Evolutionary conservation across 2,888 invertebrate genomes (phyloP).

Genomic region (Chorisops tibialis): DNA sequence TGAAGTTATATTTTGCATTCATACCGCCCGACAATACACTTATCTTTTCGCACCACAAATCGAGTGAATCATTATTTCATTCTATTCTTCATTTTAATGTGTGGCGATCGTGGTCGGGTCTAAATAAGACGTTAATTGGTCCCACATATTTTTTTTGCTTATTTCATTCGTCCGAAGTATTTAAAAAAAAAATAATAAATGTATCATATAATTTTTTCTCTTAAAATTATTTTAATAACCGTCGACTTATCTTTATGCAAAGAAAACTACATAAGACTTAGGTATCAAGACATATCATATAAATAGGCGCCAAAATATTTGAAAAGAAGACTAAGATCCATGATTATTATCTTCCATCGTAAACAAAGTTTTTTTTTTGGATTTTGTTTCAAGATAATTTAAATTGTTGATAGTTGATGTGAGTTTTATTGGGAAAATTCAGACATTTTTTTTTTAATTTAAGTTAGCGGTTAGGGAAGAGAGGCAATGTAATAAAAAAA

Average conservation of each 20-base stretch:
- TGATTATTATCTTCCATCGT: too few species aligned
- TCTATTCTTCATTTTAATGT: conserved; percentile 19
- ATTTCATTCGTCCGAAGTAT: conserved; percentile 7
- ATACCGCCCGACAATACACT: conserved; percentile 8
- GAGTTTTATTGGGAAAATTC: too few species aligned
- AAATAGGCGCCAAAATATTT: conserved; percentile 1
- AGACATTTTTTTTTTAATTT: too few species aligned
- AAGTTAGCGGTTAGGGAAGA: too few species aligned
- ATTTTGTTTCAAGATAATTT: too few species aligned
- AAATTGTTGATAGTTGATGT: too few species aligned
- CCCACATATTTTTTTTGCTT: conserved; percentile 4
- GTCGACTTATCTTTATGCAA: not conserved
- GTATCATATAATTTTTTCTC: not conserved
- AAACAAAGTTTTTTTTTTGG: too few species aligned
- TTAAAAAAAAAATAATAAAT: not conserved
- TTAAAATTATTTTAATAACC: not conserved
- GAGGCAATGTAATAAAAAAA: too few species aligned
- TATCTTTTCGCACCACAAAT: conserved; percentile 6
- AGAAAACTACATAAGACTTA: conserved; percentile 6
- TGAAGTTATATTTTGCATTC: conserved; percentile 26
- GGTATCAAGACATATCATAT: not conserved
- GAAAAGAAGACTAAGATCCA: not conserved
- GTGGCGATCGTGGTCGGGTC: conserved; percentile 9
- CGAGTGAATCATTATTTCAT: conserved; percentile 22
- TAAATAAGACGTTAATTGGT: conserved; percentile 12